Percentiles rank a stretch among this genome's conserved stretches.
phyloP scores from a whole-genome alignment of 2,113 vertebrate species.

The Otocyon megalotis region DNA sequence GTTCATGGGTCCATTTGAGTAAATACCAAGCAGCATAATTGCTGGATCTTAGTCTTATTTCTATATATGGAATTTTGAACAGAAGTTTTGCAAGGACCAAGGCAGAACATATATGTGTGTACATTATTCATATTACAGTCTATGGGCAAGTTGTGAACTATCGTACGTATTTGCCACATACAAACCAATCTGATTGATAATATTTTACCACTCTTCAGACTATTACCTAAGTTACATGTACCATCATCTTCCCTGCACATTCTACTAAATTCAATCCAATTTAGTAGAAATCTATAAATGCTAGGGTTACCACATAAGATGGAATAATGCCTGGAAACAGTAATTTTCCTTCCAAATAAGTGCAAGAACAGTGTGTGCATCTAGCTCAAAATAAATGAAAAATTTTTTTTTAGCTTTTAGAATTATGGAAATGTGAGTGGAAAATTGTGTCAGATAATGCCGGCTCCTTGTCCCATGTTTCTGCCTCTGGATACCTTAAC shows the following conservation, averaged over 20 bases:
- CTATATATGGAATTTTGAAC: neutral
- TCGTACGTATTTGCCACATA: neutral
- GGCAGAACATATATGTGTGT: neutral
- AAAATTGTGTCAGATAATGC: neutral
- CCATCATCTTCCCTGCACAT: neutral
- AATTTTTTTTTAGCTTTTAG: neutral
- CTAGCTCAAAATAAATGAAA: constrained; percentile 26
- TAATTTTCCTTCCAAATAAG: neutral
- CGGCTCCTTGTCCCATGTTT: neutral
- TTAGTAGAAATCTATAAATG: neutral
- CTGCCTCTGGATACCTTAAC: neutral
- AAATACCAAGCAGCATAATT: neutral
- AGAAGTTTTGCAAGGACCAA: neutral
- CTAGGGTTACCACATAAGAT: neutral
- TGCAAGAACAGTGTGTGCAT: neutral
- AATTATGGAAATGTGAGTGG: neutral
- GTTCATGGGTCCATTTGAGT: neutral
- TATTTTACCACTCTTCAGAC: neutral
- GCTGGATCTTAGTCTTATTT: neutral
- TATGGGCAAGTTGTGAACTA: neutral
- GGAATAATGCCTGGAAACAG: neutral
- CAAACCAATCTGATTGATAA: neutral
- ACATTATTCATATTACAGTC: neutral
- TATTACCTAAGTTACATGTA: neutral
- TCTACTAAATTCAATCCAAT: neutral